phyloP scores from a whole-genome alignment of 1,140 invertebrate genomes.

The Pteromalus puparum region DNA sequence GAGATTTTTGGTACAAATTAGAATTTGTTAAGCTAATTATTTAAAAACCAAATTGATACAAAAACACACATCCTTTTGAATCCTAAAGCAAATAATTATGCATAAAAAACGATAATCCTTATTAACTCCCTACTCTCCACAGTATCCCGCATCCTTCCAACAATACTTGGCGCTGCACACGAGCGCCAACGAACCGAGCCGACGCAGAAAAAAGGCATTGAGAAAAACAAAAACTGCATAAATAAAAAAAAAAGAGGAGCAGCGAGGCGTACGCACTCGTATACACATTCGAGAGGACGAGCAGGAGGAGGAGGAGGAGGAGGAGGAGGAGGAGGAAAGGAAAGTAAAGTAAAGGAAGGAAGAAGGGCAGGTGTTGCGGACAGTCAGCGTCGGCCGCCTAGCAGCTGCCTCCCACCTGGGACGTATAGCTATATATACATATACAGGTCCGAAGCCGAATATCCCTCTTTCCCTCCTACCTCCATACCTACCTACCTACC shows the following conservation, averaged over 20 bases:
- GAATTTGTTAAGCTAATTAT: too few relatives aligned
- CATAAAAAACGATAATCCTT: too few relatives aligned
- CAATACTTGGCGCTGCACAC: too few relatives aligned
- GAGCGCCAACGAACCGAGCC: neutral
- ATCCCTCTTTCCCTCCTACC: constrained; percentile 11
- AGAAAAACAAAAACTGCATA: constrained; percentile 13
- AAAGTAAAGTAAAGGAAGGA: constrained; percentile 57
- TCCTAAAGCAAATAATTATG: too few relatives aligned
- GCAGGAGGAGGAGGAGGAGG: neutral
- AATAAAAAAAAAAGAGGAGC: constrained; percentile 38
- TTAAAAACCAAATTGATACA: too few relatives aligned
- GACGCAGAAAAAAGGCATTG: neutral
- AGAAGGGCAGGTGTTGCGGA: constrained; percentile 65
- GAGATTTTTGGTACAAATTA: too few relatives aligned
- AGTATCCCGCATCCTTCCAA: too few relatives aligned
- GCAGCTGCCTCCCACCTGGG: constrained; percentile 72
- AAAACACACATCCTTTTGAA: too few relatives aligned
- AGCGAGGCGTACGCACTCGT: constrained; percentile 2
- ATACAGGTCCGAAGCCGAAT: neutral
- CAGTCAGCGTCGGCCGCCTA: constrained; percentile 56
- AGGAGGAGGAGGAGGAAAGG: constrained; percentile 35
- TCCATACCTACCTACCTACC: neutral
- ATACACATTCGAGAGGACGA: neutral
- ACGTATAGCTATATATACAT: constrained; percentile 28
- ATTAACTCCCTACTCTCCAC: too few relatives aligned